Evolutionary conservation across 2,797 vertebrate species (phyloP), one percentile per base, ranked within the genome.

Genomic region (Callimico goeldii): DNA sequence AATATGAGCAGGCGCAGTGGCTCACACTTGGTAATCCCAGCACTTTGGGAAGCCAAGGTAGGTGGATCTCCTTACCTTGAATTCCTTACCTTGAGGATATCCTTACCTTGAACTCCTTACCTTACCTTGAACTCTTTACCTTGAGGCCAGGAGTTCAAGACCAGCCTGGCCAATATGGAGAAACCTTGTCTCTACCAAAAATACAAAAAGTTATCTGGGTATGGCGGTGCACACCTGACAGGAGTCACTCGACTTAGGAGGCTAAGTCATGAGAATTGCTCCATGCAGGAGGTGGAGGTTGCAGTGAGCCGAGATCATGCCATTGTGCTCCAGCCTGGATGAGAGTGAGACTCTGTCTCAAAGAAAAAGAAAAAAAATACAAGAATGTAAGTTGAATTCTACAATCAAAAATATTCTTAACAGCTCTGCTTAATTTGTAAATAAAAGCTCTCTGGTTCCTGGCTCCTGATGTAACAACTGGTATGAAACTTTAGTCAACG

Each of bases 401-500:
- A 76, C 64, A 93, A 48, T 89, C n/a, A 90, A 85, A 96, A 90
- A 52, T 75, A 83, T 61, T 95, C 87, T 84, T 43, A 70, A 48
- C 22, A 96, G 5, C 2, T 58, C 52, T 79, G 26, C 9, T 96
- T 82, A 48, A 33, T 43, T 92, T 81, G 86, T 43, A 43, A 97
- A 90, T 85, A 33, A 94, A 88, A 50, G 10, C 79, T 14, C 86
- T 96, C 94, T 64, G 90, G 87, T 92, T 93, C 48, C 75, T 94
- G 36, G 2, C 4, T 91, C 96, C 82, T 86, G 36, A 22, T 43
- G 24, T 48, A 85, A 90, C n/a, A 90, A 91, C 50, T 76, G n/a
- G 43, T 61, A n/a, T 41, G 7, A 96, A 95, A 94, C 19, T 41
- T 91, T 8, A 17, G 7, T 3, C 77, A 50, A 19, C 39, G 24